Conservation (phyloP, 2,888 invertebrate species). For the Hartigia nigra region DNA sequence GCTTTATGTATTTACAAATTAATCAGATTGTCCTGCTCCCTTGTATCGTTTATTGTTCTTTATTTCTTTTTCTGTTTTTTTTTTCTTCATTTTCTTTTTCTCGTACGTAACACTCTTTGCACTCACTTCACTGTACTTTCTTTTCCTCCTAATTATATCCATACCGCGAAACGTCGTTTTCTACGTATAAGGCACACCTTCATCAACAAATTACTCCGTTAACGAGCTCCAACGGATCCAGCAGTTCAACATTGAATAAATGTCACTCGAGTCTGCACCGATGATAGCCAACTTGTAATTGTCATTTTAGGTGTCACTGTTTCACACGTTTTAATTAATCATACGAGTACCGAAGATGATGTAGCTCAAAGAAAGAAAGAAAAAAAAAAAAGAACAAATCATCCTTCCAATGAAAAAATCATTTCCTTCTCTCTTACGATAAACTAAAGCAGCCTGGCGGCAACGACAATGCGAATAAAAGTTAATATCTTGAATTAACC, state of each 20-base stretch:
- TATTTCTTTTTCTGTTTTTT: slow-evolving; percentile 19
- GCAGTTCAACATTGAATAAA: slow-evolving; percentile 48
- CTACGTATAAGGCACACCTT: slow-evolving; percentile 66
- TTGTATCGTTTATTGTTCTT: slow-evolving; percentile 25
- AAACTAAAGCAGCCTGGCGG: background rate
- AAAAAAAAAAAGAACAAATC: background rate
- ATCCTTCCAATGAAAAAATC: background rate
- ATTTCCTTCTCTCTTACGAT: background rate
- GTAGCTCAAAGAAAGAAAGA: background rate
- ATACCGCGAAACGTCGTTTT: slow-evolving; percentile 19
- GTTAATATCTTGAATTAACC: background rate
- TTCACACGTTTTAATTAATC: background rate
- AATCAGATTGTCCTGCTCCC: slow-evolving; percentile 51
- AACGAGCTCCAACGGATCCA: slow-evolving; percentile 50
- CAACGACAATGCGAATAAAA: background rate
- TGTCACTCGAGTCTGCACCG: slow-evolving; percentile 45
- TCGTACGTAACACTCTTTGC: background rate
- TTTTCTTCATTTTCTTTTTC: slow-evolving; percentile 16
- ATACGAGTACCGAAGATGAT: background rate
- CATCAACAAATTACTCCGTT: slow-evolving; percentile 61
- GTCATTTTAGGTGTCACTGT: slow-evolving; percentile 42
- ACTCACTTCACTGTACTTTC: background rate
- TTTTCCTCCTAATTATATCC: background rate
- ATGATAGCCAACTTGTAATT: slow-evolving; percentile 49
- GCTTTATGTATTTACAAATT: slow-evolving; percentile 56